These are phyloP conservation scores for Liopterus haemorrhoidalis DNA, from an alignment of 2,888 invertebrate genomes.

Conservation along the genomic window DNA sequence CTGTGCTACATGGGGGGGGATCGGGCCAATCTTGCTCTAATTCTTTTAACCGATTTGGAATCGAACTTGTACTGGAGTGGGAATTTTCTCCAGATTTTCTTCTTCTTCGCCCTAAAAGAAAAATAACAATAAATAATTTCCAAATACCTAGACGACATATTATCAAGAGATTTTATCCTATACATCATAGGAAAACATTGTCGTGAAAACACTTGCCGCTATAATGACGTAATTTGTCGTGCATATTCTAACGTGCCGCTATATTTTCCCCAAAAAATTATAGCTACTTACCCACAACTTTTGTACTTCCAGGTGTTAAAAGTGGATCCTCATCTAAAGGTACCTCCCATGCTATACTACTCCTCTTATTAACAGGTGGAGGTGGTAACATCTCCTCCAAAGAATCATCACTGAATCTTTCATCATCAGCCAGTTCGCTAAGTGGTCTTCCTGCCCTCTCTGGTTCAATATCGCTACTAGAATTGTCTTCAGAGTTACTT, in stretches of 20 bases:
- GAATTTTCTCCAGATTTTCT: slow-evolving; percentile 55
- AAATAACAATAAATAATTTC: too few species aligned
- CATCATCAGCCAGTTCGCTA: slow-evolving; percentile 49
- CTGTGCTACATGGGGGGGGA: slow-evolving; percentile 59
- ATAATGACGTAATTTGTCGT: too few species aligned
- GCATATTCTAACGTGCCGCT: slow-evolving; percentile 24
- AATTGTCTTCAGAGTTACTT: slow-evolving; percentile 43
- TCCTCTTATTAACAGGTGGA: slow-evolving; percentile 60
- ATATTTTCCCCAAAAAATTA: slow-evolving; percentile 40
- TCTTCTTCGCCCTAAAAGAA: slow-evolving; percentile 55
- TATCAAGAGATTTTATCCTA: too few species aligned
- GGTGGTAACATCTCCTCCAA: slow-evolving; percentile 70
- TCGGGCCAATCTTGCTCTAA: slow-evolving; percentile 73
- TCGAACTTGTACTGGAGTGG: slow-evolving; percentile 65
- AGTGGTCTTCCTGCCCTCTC: slow-evolving; percentile 40
- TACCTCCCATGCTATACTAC: slow-evolving; percentile 84
- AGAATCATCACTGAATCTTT: slow-evolving; percentile 78
- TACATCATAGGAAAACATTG: too few species aligned
- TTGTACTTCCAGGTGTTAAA: slow-evolving; percentile 64
- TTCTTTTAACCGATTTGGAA: slow-evolving; percentile 58
- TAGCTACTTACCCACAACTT: slow-evolving; percentile 48
- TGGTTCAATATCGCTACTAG: slow-evolving; percentile 42
- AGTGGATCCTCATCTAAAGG: slow-evolving; percentile 66
- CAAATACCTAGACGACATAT: too few species aligned
- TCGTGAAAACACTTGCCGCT: too few species aligned